Conservation (phyloP, 2,888 invertebrate species). For the Acleris sparsana region DNA sequence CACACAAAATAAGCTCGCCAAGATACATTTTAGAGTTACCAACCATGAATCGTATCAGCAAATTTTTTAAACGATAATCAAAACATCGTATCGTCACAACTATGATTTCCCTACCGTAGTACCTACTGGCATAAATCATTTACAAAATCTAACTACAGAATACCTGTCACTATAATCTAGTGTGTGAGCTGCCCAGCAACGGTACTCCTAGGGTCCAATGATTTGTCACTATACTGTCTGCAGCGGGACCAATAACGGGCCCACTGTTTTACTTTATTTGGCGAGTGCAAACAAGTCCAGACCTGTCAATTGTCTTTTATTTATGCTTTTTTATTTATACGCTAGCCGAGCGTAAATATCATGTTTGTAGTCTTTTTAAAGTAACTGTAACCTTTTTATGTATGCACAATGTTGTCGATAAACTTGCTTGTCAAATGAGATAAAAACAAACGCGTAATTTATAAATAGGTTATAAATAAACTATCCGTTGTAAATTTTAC, state of each 20-base stretch:
- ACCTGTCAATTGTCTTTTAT: conserved; percentile 43
- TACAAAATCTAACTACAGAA: background rate
- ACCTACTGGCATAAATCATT: too few species aligned
- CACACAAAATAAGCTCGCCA: too few species aligned
- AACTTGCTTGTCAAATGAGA: conserved; percentile 21
- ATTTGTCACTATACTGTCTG: conserved; percentile 57
- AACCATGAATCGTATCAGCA: too few species aligned
- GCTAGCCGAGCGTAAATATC: conserved; percentile 31
- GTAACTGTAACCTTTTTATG: conserved; percentile 37
- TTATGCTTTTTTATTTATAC: conserved; percentile 22
- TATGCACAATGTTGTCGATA: conserved; percentile 30
- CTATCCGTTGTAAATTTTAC: too few species aligned
- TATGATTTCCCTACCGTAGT: too few species aligned
- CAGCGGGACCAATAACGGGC: conserved; percentile 65
- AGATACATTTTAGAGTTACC: too few species aligned
- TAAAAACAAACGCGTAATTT: conserved; percentile 12
- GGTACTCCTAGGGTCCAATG: conserved; percentile 44
- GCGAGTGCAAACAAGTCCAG: conserved; percentile 36
- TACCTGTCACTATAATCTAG: conserved; percentile 7
- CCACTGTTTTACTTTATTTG: conserved; percentile 55
- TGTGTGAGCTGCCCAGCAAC: conserved; percentile 30
- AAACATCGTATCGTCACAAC: too few species aligned
- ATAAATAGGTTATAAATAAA: too few species aligned
- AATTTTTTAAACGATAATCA: too few species aligned
- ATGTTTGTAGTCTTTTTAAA: conserved; percentile 27